Conservation (phyloP, 2,113 vertebrate genomes). For the Burhinus oedicnemus region DNA sequence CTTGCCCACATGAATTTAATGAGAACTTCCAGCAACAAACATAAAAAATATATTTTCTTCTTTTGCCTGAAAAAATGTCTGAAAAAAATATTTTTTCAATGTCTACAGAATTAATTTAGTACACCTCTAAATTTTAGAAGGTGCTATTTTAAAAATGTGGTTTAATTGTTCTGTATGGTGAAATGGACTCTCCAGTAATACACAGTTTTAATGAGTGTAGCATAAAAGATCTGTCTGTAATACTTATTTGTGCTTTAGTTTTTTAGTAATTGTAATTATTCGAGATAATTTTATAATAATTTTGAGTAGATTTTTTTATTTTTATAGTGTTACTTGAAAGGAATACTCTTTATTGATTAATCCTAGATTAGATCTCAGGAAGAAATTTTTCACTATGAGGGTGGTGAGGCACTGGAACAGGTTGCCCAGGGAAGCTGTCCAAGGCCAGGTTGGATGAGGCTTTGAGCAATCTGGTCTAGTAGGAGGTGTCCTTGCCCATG, state of each 20-base stretch:
- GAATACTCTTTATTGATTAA: background rate
- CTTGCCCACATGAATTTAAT: background rate
- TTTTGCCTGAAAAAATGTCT: background rate
- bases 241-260: background rate
- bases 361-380: background rate
- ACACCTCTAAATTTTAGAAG: background rate
- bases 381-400: too few relatives aligned
- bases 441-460: too few relatives aligned
- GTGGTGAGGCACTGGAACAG: too few relatives aligned
- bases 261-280: background rate
- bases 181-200: background rate
- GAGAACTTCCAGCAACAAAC: background rate
- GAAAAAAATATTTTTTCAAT: background rate
- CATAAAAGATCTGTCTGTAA: background rate
- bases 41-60: background rate
- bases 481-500: too few relatives aligned
- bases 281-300: background rate
- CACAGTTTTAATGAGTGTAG: background rate
- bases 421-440: too few relatives aligned
- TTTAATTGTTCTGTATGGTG: background rate
- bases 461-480: too few relatives aligned
- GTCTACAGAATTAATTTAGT: background rate
- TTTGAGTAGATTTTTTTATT: background rate
- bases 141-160: background rate
- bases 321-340: conserved; percentile 31